Conservation (phyloP, 2,113 vertebrate species). For the Athene noctua region DNA sequence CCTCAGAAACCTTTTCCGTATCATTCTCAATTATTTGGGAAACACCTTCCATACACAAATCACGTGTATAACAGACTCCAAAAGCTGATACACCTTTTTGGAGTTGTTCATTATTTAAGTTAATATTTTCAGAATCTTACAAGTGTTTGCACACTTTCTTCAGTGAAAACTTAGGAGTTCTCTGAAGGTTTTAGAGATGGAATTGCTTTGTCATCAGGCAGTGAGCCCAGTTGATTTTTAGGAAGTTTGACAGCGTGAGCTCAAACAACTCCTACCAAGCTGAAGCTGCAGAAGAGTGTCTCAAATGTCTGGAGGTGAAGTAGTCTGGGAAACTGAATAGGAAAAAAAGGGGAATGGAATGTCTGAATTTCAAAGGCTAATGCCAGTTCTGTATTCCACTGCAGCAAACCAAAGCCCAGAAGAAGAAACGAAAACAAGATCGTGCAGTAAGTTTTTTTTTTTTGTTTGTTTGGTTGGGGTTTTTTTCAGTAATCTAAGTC, state of each 20-base stretch:
- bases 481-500: not conserved
- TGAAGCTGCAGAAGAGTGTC: not conserved
- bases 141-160: not conserved
- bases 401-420: slow-evolving; percentile 88
- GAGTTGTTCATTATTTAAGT: not conserved
- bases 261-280: not conserved
- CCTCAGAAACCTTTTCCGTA: not conserved
- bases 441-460: slow-evolving; percentile 83
- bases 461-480: not conserved
- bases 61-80: not conserved
- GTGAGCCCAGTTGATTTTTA: not conserved
- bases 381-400: not conserved
- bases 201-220: not conserved
- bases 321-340: not conserved
- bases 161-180: not conserved
- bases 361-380: not conserved
- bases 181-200: not conserved
- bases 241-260: not conserved
- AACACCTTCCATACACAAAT: not conserved
- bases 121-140: not conserved
- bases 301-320: not conserved
- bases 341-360: not conserved
- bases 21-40: not conserved
- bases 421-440: slow-evolving; percentile 93
- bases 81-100: not conserved